phyloP scores from a whole-genome alignment of 2,888 invertebrate genomes.

The Digitonthophagus gazella region DNA sequence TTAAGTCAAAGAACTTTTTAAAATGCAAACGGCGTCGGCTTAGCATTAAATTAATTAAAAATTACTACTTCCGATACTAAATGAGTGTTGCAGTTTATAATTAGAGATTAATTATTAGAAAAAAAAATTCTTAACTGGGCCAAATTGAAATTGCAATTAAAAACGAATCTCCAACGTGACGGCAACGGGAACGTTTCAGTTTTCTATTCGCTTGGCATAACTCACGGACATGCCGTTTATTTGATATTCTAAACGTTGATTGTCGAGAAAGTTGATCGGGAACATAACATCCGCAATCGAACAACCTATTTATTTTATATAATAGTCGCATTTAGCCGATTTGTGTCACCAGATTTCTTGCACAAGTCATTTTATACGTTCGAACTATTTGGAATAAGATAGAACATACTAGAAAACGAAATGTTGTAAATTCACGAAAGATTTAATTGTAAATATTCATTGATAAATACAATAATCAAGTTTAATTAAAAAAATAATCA shows the following conservation, averaged over 20 bases:
- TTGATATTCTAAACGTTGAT: not conserved
- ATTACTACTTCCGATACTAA: too few species aligned
- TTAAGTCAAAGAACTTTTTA: not conserved
- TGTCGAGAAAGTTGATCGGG: not conserved
- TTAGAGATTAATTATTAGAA: too few species aligned
- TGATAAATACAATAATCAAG: too few species aligned
- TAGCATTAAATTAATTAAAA: too few species aligned
- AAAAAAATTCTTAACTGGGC: too few species aligned
- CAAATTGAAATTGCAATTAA: not conserved
- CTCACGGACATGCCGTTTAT: not conserved
- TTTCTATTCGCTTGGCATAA: not conserved
- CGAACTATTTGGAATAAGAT: too few species aligned
- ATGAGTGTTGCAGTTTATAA: too few species aligned
- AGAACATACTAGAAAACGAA: too few species aligned
- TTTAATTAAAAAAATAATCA: too few species aligned
- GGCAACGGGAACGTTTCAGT: not conserved
- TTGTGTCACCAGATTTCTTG: slow-evolving; percentile 4
- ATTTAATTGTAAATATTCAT: too few species aligned
- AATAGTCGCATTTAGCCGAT: slow-evolving; percentile 14
- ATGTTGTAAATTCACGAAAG: too few species aligned
- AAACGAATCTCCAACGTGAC: not conserved
- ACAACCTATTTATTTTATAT: not conserved
- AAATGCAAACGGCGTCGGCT: too few species aligned
- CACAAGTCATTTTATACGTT: not conserved
- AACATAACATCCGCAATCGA: not conserved